Conservation (phyloP, 2,888 invertebrate genomes). For the Hesperia comma region DNA sequence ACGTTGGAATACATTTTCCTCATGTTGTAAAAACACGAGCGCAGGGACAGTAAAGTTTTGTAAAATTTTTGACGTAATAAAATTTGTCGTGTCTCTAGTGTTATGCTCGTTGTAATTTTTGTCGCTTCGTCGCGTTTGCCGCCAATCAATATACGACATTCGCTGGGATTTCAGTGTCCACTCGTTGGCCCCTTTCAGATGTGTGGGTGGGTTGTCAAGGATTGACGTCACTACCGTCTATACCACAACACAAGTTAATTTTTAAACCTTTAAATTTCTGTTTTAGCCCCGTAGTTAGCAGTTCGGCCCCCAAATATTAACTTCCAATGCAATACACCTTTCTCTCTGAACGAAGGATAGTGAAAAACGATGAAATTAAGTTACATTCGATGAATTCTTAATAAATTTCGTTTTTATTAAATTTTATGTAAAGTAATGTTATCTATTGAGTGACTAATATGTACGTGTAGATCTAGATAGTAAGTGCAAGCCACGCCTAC, state of each 20-base stretch:
- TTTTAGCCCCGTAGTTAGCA: background rate
- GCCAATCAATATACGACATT: slow-evolving; percentile 6
- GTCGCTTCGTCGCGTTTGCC: background rate
- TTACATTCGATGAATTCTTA: no score
- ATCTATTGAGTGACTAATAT: slow-evolving; percentile 15
- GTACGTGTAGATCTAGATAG: slow-evolving; percentile 6
- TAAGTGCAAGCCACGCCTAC: slow-evolving; percentile 29
- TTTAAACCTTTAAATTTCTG: slow-evolving; percentile 3
- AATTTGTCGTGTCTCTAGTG: background rate
- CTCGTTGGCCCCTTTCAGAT: background rate
- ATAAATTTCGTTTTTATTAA: no score
- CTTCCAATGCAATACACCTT: no score
- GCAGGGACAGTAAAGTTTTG: no score
- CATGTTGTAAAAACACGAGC: background rate
- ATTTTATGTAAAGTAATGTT: slow-evolving; percentile 8
- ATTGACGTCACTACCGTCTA: background rate
- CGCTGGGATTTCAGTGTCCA: background rate
- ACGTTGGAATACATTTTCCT: background rate
- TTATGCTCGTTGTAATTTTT: background rate
- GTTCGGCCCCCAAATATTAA: no score
- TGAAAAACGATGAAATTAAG: no score
- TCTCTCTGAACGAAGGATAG: no score
- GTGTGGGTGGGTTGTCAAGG: background rate
- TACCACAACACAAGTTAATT: background rate
- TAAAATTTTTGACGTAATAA: background rate